These are phyloP conservation scores for Heliconius ismenius DNA, from an alignment of 2,888 invertebrate species.

Conservation along the genomic window DNA sequence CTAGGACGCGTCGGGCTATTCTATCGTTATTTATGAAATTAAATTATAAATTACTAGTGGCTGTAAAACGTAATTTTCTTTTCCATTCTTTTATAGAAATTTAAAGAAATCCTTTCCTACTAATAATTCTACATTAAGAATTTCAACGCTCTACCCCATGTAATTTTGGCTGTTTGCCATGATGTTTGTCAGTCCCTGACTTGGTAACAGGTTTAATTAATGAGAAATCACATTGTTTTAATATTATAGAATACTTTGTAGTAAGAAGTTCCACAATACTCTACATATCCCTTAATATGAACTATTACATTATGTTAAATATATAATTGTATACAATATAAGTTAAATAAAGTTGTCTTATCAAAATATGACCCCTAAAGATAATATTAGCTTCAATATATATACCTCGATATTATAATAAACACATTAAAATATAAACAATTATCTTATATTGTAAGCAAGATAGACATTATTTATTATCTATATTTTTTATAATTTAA, in stretches of 20 bases:
- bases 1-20: conserved; percentile 47
- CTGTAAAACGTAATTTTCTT: not conserved
- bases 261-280: not conserved
- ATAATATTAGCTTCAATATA: not conserved
- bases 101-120: too few species aligned
- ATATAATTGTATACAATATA: not conserved
- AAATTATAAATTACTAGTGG: not conserved
- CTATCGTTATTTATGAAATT: conserved; percentile 35
- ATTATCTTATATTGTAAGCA: not conserved
- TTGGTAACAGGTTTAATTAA: too few species aligned
- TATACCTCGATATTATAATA: not conserved
- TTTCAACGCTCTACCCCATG: too few species aligned
- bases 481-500: not conserved
- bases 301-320: not conserved
- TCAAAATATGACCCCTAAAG: conserved; percentile 4
- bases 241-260: not conserved
- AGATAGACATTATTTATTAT: not conserved
- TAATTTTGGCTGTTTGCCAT: too few species aligned
- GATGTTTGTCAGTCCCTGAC: too few species aligned
- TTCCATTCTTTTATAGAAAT: not conserved
- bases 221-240: not conserved
- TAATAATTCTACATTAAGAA: too few species aligned
- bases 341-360: not conserved
- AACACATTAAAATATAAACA: not conserved
- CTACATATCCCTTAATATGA: too few species aligned